A percentile compares a stretch with the other conserved stretches of the same genome.
Conservation (phyloP, 2,888 invertebrate species). For the Tricholauxania praeusta region DNA sequence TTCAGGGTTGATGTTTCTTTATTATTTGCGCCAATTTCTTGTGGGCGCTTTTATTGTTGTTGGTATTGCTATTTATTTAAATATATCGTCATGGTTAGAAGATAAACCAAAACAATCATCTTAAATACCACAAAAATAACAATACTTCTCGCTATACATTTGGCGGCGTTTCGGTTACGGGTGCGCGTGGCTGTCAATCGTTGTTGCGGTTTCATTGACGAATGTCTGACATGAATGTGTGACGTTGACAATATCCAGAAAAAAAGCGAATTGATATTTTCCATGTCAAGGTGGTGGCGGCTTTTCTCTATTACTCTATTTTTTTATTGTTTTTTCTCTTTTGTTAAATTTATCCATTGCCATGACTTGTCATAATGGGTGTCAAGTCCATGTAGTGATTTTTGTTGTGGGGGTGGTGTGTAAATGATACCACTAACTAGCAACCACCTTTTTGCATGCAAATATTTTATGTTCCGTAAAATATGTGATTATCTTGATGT, state of each 20-base stretch:
- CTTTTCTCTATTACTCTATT: not conserved
- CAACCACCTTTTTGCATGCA: too few species aligned
- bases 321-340: not conserved
- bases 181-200: not conserved
- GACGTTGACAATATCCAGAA: not conserved
- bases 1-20: constrained; percentile 35
- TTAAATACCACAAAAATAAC: not conserved
- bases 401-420: too few species aligned
- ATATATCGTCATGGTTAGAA: not conserved
- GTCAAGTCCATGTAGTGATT: too few species aligned
- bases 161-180: not conserved
- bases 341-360: not conserved
- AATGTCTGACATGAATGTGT: constrained; percentile 15
- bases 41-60: constrained; percentile 8
- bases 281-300: constrained; percentile 19
- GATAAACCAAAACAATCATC: not conserved
- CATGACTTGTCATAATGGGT: not conserved
- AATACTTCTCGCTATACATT: too few species aligned
- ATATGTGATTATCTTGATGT: too few species aligned
- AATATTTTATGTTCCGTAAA: too few species aligned
- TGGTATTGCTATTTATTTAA: not conserved
- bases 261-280: not conserved
- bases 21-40: constrained; percentile 4
- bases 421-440: too few species aligned
- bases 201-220: constrained; percentile 3